Percentiles rank a stretch among this genome's conserved stretches.
These are phyloP conservation scores for Sebastes fasciatus DNA, from an alignment of 2,113 vertebrate species.

Conservation along the genomic window DNA sequence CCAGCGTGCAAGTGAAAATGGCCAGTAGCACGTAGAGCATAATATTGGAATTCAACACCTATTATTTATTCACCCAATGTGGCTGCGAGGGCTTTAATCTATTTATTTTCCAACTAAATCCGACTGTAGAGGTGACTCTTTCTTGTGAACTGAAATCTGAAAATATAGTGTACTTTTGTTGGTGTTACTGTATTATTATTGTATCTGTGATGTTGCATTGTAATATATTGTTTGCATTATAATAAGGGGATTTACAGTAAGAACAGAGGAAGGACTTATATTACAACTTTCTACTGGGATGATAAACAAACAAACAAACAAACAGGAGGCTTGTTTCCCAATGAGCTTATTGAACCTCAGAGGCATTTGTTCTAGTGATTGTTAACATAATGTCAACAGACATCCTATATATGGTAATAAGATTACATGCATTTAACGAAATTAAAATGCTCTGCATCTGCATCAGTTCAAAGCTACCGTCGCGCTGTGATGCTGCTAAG, in stretches of 20 bases:
- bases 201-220: not conserved
- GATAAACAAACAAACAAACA: slow-evolving; percentile 3
- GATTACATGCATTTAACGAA: slow-evolving; percentile 18
- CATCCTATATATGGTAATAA: slow-evolving; percentile 23
- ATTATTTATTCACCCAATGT: slow-evolving; percentile 37
- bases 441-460: slow-evolving; percentile 24
- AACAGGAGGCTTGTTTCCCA: not conserved
- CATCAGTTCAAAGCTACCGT: slow-evolving; percentile 1
- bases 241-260: slow-evolving; percentile 31
- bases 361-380: slow-evolving; percentile 29
- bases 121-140: slow-evolving; percentile 27
- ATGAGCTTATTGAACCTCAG: slow-evolving; percentile 4
- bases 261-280: not conserved
- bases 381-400: slow-evolving; percentile 30
- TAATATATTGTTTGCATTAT: slow-evolving; percentile 20
- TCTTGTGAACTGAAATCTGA: slow-evolving; percentile 7
- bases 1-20: slow-evolving; percentile 10
- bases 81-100: slow-evolving; percentile 19
- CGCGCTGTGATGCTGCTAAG: slow-evolving; percentile 14
- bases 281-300: slow-evolving; percentile 11
- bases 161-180: slow-evolving; percentile 5
- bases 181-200: not conserved
- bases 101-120: slow-evolving; percentile 23
- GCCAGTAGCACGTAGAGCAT: not conserved
- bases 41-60: slow-evolving; percentile 17